Percentiles rank a stretch among this genome's conserved stretches.
phyloP scores from a whole-genome alignment of 53 echinoderm and acorn worm species.

The Paelopatides confundens region DNA sequence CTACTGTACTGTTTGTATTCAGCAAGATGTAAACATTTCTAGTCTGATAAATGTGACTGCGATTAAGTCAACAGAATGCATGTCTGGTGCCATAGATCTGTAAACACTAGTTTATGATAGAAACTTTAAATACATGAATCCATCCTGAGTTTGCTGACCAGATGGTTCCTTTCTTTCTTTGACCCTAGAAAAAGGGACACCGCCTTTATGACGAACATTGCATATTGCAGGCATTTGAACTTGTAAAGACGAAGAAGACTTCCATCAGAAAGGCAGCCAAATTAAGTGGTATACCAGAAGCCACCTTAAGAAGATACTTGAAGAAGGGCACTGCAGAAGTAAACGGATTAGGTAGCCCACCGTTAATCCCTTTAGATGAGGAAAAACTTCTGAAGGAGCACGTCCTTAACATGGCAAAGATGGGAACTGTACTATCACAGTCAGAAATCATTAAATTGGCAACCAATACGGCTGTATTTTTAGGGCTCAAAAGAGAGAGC shows the following conservation, averaged over 20 bases:
- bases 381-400: not conserved
- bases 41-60: too few relatives aligned
- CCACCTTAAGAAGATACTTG: not conserved
- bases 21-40: too few relatives aligned
- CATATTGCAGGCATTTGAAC: not conserved
- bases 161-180: not conserved
- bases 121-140: too few relatives aligned
- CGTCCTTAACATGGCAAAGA: not conserved
- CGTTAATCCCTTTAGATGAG: not conserved
- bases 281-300: not conserved
- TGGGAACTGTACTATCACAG: not conserved
- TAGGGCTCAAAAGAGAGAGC: not conserved
- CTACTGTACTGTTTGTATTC: too few relatives aligned
- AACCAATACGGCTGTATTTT: not conserved
- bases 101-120: too few relatives aligned
- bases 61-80: too few relatives aligned
- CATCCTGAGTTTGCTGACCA: not conserved
- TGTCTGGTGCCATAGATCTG: too few relatives aligned
- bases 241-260: not conserved
- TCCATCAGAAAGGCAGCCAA: constrained; percentile 3
- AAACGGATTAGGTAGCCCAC: not conserved
- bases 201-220: not conserved
- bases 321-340: not conserved
- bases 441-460: not conserved
- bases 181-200: not conserved